Conservation (phyloP, 2,888 invertebrate species). For the Spodoptera picta region DNA sequence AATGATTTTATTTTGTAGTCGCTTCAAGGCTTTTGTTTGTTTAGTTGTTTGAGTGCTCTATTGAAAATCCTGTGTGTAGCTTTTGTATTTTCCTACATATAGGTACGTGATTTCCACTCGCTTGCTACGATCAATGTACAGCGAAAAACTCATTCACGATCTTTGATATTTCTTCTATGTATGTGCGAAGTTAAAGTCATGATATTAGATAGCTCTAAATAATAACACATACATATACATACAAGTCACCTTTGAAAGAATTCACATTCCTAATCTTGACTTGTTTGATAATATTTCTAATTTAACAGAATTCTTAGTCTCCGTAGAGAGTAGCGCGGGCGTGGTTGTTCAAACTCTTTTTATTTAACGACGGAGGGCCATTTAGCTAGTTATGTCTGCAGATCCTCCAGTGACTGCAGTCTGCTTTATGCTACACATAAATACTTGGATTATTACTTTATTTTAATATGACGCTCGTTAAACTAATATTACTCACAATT, state of each 20-base stretch:
- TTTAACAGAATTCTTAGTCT: too few relatives aligned
- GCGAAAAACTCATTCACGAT: conserved; percentile 8
- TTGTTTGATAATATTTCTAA: too few relatives aligned
- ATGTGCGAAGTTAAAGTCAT: conserved; percentile 32
- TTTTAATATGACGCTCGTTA: conserved; percentile 9
- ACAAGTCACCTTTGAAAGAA: too few relatives aligned
- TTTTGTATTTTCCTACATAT: conserved; percentile 32
- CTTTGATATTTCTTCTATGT: conserved; percentile 24
- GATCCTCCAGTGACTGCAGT: conserved; percentile 7
- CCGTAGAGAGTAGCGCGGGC: conserved; percentile 4
- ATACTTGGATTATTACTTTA: conserved; percentile 29
- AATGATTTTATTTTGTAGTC: conserved; percentile 8
- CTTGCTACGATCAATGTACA: conserved; percentile 31
- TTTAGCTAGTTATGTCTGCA: conserved; percentile 10
- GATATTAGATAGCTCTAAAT: conserved; percentile 1
- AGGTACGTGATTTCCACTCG: conserved; percentile 13
- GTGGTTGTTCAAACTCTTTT: conserved; percentile 32
- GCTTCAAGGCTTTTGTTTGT: conserved; percentile 5
- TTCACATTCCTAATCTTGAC: too few relatives aligned
- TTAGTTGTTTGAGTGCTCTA: conserved; percentile 22
- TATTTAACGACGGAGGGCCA: conserved; percentile 9
- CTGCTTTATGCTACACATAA: conserved; percentile 17
- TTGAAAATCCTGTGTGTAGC: conserved; percentile 25
- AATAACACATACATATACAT: too few relatives aligned
- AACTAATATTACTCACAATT: conserved; percentile 16